Evolutionary conservation across 1,140 invertebrate species (phyloP), one percentile per base, ranked within the genome.

Genomic region (Drosophila malerkotliana): DNA sequence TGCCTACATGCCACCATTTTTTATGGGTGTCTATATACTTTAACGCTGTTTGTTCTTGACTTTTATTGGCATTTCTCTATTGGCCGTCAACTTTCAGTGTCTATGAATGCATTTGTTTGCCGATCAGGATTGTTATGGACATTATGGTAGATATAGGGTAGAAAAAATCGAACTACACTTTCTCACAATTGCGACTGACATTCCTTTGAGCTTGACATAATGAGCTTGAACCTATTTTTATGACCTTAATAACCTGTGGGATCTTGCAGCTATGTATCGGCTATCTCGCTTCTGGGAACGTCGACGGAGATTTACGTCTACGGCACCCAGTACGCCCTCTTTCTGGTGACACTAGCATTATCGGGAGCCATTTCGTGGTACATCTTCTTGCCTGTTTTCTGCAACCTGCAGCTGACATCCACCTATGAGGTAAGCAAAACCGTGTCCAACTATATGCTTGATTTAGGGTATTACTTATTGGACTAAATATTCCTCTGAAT

Each of bases 241-340:
- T 39, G 10, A 10, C 32, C 32, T 9, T 44, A 14, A 48, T 21
- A 47, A 47, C 44, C 44, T 47, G 10, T 12, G 34, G 12, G 34
- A 37, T 15, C n/a, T 68, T 74, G 30, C 26, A 98, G 96, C 92
- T 98, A 97, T 85, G 95, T 98, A 83, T 98, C 97, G 8, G 97
- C 97, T 2, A 97, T 96, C 56, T 95, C 95, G 0, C 85, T 96
- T 1, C 91, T 96, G 53, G 97, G 97, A 0, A 96, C 94, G 10
- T 97, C 97, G 1, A 96, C 96, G 0, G 97, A 98, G 92, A 94
- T 97, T 60, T 98, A 98, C 87, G 94, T 95, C 44, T 94, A 96
- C 72, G 96, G 96, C 1, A 96, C 94, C 0, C 95, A 96, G 77
- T 97, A 96, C 72, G 92, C 94, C 1, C 95, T 94, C 67, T 94